Conservation (phyloP, 1,140 invertebrate species). For the Grapholita molesta region DNA sequence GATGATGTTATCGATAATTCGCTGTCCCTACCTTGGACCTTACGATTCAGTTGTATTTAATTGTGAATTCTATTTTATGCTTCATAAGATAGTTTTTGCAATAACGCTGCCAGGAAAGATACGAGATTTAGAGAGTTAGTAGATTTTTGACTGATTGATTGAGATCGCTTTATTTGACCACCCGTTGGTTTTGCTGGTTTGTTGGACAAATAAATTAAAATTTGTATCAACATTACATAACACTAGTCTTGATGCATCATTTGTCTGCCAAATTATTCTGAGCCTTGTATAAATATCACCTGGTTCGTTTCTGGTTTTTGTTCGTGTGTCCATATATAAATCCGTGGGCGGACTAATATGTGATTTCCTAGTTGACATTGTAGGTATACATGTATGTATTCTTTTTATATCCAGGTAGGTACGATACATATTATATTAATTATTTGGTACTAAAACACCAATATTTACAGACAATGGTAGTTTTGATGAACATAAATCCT, state of each 20-base stretch:
- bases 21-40: not conserved
- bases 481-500: no score
- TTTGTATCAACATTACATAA: conserved; percentile 1
- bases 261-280: not conserved
- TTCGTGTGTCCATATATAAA: no score
- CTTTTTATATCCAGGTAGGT: no score
- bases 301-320: no score
- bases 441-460: no score
- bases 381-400: no score
- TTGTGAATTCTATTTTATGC: not conserved
- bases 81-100: not conserved
- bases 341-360: no score
- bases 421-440: no score
- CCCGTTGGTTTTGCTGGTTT: not conserved
- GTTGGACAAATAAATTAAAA: not conserved
- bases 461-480: no score
- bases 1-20: not conserved
- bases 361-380: no score
- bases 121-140: not conserved
- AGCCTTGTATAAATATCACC: no score
- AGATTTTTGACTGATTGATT: not conserved
- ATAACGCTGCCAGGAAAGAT: not conserved
- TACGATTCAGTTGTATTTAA: not conserved
- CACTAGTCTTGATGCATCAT: not conserved
- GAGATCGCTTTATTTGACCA: not conserved